Base-by-base conservation (phyloP, 1,140 invertebrate species). In the Phymorhynchus buccinoides region DNA sequence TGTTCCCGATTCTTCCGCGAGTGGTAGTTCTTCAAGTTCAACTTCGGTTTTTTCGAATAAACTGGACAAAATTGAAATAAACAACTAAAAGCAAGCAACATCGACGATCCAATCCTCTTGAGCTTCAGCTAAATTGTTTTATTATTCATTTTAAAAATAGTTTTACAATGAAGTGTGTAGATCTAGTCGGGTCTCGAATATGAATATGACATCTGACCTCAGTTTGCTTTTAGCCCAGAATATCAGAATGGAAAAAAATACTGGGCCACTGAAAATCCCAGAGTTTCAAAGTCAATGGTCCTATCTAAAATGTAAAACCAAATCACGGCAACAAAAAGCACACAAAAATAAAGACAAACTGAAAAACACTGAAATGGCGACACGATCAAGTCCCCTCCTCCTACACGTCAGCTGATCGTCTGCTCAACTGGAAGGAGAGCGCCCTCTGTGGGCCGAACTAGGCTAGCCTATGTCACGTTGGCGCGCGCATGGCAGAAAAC, bases 391-490 rank as follows among this genome's bases (percentile, higher is more conserved):
- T 71, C 81, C 3, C 3, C 32, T 41, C 41, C 18, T 37, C 14
- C 27, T 37, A 68, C 62, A 71, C 81, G 81, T 83, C 81, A 83
- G 81, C 77, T 83, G 81, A 68, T 83, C 81, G 81, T 83, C 81
- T 83, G 81, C 81, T 83, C 56, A 3, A 35, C n/a, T 71, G 18
- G 41, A 83, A 44, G 9, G 2, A 42, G 1, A 48, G 41, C 81
- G 81, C 66, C 81, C 80, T 48, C 80, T 83, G 18, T 44, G 6
- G 56, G 56, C 56, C 56, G 18, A 48, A 48, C 7, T 48, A 6
- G 6, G 44, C 44, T 48, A 48, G 6, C 18, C 44, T 18, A 18
- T 18, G 18, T 48, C 44, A 48, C 44, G 18, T n/a, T n/a, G n/a
- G n/a, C n/a, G n/a, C n/a, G n/a, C n/a, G n/a, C n/a, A n/a, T n/a